Evolutionary conservation across 2,113 vertebrate species (phyloP).

Genomic region (Sander lucioperca): DNA sequence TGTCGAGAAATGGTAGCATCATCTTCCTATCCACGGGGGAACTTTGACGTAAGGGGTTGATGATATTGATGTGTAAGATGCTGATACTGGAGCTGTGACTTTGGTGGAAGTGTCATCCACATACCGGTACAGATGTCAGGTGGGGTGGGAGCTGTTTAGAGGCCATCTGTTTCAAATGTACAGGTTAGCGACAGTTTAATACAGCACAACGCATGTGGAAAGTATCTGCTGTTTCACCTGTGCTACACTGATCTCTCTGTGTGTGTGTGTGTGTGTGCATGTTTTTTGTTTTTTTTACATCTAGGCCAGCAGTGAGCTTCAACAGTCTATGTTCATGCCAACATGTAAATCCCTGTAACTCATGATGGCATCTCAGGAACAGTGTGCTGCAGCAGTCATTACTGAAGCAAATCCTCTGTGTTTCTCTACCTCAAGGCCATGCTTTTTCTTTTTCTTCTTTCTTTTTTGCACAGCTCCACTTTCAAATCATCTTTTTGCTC

Average conservation of each 20-base stretch:
- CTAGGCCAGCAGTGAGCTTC: slow-evolving; percentile 6
- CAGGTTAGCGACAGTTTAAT: neutral
- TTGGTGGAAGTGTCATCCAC: too few species aligned
- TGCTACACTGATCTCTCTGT: neutral
- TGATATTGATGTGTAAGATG: too few species aligned
- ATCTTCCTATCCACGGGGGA: too few species aligned
- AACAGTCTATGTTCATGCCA: slow-evolving; percentile 23
- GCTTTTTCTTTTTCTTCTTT: neutral
- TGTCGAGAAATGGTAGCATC: too few species aligned
- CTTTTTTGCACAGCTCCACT: slow-evolving; percentile 1
- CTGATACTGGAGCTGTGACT: too few species aligned
- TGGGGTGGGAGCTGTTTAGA: neutral
- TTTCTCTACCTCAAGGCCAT: slow-evolving; percentile 49
- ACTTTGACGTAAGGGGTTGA: too few species aligned
- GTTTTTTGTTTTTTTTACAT: too few species aligned
- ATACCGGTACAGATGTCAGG: neutral
- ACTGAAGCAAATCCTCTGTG: slow-evolving; percentile 38
- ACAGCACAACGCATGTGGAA: slow-evolving; percentile 2
- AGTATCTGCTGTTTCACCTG: neutral
- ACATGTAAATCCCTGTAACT: slow-evolving; percentile 44
- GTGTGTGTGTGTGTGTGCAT: neutral
- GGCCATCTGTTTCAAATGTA: neutral
- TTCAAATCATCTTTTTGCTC: slow-evolving; percentile 13
- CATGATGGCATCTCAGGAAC: slow-evolving; percentile 53
- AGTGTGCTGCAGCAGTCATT: slow-evolving; percentile 32